These are phyloP conservation scores for Trogon surrucura DNA, from an alignment of 2,113 vertebrate species.

Conservation along the genomic window DNA sequence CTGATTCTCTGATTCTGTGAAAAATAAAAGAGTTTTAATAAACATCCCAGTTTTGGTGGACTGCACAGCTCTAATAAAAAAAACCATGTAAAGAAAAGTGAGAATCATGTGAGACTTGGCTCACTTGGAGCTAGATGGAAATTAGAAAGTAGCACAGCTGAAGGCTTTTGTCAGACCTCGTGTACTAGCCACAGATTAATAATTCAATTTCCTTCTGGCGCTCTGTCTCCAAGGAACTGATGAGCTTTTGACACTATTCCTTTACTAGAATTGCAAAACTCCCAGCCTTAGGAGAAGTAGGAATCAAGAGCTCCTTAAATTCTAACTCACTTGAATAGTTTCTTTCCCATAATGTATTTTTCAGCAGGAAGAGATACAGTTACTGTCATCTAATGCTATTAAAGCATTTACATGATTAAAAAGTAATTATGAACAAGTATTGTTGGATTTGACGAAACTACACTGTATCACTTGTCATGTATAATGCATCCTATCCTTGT, in stretches of 20 bases:
- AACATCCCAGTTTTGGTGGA: not conserved
- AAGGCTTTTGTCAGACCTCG: not conserved
- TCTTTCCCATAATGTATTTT: constrained; percentile 14
- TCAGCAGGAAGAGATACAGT: not conserved
- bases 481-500: not conserved
- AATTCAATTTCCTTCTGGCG: constrained; percentile 36
- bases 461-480: not conserved
- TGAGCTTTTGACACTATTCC: not conserved
- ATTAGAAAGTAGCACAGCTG: not conserved
- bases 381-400: constrained; percentile 28
- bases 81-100: not conserved
- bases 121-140: not conserved
- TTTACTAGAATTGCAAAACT: not conserved
- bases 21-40: not conserved
- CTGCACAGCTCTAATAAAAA: not conserved
- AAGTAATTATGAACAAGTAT: constrained; percentile 32
- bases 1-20: too few species aligned
- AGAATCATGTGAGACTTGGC: not conserved
- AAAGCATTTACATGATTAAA: constrained; percentile 22
- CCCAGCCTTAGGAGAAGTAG: not conserved
- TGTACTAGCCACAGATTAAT: constrained; percentile 22
- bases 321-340: constrained; percentile 7
- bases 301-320: not conserved
- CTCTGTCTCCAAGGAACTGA: not conserved
- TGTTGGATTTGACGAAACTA: constrained; percentile 40